These are phyloP conservation scores for Napeogenes sylphis DNA, from an alignment of 2,888 invertebrate species.

Conservation along the genomic window DNA sequence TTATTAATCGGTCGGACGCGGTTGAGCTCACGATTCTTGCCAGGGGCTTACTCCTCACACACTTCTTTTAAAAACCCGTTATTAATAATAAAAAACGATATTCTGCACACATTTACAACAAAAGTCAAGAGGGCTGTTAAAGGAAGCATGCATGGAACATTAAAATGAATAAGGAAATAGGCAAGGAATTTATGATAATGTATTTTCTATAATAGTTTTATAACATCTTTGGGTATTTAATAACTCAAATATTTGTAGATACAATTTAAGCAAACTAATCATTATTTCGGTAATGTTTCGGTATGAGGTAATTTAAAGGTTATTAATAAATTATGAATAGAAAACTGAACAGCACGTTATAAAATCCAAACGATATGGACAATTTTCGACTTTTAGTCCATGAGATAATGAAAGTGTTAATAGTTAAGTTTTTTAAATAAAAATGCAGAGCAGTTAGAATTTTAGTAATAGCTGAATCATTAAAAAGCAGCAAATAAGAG, in stretches of 20 bases:
- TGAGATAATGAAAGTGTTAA: constrained; percentile 39
- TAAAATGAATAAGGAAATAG: constrained; percentile 34
- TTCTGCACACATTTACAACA: constrained; percentile 74
- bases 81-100: constrained; percentile 51
- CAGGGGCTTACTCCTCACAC: constrained; percentile 55
- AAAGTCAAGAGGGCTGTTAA: constrained; percentile 68
- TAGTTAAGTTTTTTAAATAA: constrained; percentile 54
- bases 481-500: constrained; percentile 32
- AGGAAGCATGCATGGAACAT: constrained; percentile 74
- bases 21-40: constrained; percentile 1
- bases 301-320: no score
- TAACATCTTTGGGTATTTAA: not conserved
- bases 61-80: constrained; percentile 75
- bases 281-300: no score
- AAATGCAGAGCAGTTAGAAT: constrained; percentile 71
- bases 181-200: constrained; percentile 31
- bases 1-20: constrained; percentile 1
- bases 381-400: constrained; percentile 30
- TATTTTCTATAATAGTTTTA: not conserved
- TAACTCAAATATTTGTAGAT: not conserved
- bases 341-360: constrained; percentile 5
- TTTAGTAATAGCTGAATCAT: constrained; percentile 47
- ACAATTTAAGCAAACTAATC: no score
- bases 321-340: no score
- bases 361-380: not conserved